phyloP scores from a whole-genome alignment of 2,888 invertebrate species.

The Sinhomidia bicolor region DNA sequence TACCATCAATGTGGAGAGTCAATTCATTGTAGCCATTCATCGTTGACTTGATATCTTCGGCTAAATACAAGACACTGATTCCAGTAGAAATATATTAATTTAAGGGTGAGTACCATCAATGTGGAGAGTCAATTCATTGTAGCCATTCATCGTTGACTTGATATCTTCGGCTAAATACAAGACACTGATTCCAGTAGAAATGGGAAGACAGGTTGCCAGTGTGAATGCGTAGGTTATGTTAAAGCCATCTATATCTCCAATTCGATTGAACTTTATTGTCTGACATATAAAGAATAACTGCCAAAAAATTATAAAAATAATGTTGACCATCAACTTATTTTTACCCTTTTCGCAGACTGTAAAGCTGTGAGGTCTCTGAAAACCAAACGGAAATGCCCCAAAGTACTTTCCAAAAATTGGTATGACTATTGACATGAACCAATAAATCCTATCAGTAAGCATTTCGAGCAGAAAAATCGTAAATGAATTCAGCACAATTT shows the following conservation, averaged over 20 bases:
- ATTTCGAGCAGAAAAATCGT: neutral
- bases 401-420: neutral
- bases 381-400: neutral
- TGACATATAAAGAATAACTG: neutral
- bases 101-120: neutral
- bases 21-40: neutral
- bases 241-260: slow-evolving; percentile 10
- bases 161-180: neutral
- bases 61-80: too few relatives aligned
- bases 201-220: neutral
- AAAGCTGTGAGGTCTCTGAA: neutral
- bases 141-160: neutral
- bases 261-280: neutral
- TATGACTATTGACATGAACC: neutral
- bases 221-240: slow-evolving; percentile 7
- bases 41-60: neutral
- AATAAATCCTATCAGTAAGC: slow-evolving; percentile 15
- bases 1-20: neutral
- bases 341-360: neutral
- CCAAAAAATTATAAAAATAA: neutral
- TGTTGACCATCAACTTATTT: neutral
- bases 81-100: neutral
- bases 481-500: too few relatives aligned
- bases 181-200: too few relatives aligned
- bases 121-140: neutral